Evolutionary conservation across 2,888 invertebrate species (phyloP).

Genomic region (Venusia cambrica): DNA sequence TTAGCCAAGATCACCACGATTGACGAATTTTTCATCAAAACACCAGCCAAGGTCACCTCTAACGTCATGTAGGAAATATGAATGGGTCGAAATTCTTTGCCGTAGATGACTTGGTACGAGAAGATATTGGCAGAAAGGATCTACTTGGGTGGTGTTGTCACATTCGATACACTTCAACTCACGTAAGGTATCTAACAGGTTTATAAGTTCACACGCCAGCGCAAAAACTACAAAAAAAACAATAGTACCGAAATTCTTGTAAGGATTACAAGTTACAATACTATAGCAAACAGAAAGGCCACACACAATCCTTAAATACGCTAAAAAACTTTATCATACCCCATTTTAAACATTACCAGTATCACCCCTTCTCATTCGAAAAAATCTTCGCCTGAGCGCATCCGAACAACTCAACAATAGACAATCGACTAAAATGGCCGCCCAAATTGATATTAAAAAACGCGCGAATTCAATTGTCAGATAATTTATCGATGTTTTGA

Average conservation of each 20-base stretch:
- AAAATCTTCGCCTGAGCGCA: conserved; percentile 62
- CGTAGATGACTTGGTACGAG: no score
- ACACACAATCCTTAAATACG: conserved; percentile 47
- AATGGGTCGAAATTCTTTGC: no score
- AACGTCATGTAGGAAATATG: no score
- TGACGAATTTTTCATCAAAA: no score
- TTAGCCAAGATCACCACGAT: no score
- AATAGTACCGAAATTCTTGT: conserved; percentile 34
- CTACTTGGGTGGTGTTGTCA: conserved; percentile 10
- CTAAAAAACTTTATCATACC: conserved; percentile 35
- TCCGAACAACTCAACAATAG: conserved; percentile 55
- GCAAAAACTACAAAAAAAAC: conserved; percentile 31
- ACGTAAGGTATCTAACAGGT: conserved; percentile 3
- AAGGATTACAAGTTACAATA: conserved; percentile 42
- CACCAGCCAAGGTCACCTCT: no score
- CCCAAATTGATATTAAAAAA: conserved; percentile 77
- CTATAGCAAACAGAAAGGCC: conserved; percentile 44
- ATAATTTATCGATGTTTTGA: conserved; percentile 76
- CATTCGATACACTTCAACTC: not conserved
- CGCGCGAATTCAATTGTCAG: conserved; percentile 72
- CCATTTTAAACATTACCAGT: conserved; percentile 32
- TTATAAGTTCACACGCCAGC: conserved; percentile 42
- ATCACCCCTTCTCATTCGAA: conserved; percentile 61
- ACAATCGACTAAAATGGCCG: conserved; percentile 66
- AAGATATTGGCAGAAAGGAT: no score